phyloP scores from a whole-genome alignment of 1,140 invertebrate species.

The Diachasma alloeum region DNA sequence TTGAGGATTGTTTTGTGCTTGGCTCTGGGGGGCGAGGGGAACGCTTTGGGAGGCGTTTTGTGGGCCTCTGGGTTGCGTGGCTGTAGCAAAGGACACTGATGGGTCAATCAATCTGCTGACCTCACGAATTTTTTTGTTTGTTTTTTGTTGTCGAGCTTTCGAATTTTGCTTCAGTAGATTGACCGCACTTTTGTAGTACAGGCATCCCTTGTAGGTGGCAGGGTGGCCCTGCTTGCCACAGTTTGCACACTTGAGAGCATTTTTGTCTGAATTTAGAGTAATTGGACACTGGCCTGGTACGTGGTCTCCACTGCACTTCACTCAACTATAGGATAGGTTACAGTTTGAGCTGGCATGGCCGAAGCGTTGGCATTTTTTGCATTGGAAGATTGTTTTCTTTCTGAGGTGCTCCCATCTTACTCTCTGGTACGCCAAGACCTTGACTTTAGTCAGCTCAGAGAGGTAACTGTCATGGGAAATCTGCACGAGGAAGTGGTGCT shows the following conservation, averaged over 20 bases:
- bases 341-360: neutral
- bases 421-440: too few species aligned
- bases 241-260: neutral
- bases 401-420: too few species aligned
- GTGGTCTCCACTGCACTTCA: neutral
- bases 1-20: too few species aligned
- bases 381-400: neutral
- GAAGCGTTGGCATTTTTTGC: neutral
- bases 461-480: too few species aligned
- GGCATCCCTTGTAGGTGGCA: neutral
- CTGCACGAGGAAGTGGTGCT: too few species aligned
- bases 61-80: too few species aligned
- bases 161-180: neutral
- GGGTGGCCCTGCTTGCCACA: neutral
- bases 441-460: too few species aligned
- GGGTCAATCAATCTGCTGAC: neutral
- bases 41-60: too few species aligned
- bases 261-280: neutral
- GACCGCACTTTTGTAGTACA: neutral
- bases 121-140: conserved; percentile 13
- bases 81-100: too few species aligned
- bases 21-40: too few species aligned
- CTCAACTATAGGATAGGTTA: neutral
- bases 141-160: conserved; percentile 13
- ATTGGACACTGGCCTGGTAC: neutral